Conservation (phyloP, 2,888 invertebrate species). For the Acrobasis repandana region DNA sequence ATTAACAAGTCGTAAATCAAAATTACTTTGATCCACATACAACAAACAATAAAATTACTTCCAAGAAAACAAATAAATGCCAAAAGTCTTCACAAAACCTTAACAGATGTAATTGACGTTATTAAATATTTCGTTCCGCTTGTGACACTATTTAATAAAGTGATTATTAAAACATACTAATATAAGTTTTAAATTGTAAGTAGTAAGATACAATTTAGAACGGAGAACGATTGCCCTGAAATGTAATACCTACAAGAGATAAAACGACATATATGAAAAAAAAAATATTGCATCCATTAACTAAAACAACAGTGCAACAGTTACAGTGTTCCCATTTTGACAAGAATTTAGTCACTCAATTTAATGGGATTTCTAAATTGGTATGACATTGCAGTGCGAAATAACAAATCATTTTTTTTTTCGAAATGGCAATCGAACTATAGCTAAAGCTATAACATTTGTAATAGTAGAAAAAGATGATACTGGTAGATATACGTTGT, state of each 20-base stretch:
- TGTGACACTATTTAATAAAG: constrained; percentile 48
- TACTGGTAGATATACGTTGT: no score
- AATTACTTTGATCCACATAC: constrained; percentile 1
- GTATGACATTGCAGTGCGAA: constrained; percentile 57
- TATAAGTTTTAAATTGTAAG: constrained; percentile 38
- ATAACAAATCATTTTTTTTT: constrained; percentile 80
- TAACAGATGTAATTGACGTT: constrained; percentile 72
- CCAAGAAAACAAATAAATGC: constrained; percentile 30
- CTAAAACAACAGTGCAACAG: no score
- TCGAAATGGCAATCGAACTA: constrained; percentile 54
- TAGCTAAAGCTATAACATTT: no score
- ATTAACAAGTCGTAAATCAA: neutral
- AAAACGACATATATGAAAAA: neutral
- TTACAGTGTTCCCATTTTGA: no score
- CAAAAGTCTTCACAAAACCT: constrained; percentile 58
- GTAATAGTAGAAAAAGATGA: no score
- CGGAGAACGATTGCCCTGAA: neutral
- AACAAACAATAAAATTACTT: constrained; percentile 30
- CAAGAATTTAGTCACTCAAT: no score
- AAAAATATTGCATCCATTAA: neutral
- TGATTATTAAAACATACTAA: constrained; percentile 27
- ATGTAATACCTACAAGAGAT: neutral
- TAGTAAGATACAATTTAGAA: constrained; percentile 30
- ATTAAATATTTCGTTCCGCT: constrained; percentile 62
- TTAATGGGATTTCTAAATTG: no score